A percentile compares a stretch with the other conserved stretches of the same genome.
Conservation (phyloP, 2,113 vertebrate genomes). For the Myotis davidii region DNA sequence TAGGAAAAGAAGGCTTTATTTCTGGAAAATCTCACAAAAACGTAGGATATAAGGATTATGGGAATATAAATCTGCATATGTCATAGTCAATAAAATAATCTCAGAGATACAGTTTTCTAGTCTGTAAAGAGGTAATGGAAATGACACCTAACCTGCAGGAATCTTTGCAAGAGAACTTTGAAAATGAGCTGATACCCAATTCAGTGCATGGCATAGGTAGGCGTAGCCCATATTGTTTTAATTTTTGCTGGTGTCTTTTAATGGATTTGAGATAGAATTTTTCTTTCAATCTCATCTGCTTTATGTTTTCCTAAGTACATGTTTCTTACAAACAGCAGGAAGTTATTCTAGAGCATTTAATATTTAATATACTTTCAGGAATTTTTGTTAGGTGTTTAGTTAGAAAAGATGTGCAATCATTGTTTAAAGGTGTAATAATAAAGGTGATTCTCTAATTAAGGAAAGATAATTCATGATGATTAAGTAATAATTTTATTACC, state of each 20-base stretch:
- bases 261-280: not conserved
- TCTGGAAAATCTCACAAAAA: not conserved
- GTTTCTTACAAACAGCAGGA: constrained; percentile 48
- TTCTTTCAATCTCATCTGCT: constrained; percentile 31
- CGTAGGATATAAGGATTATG: not conserved
- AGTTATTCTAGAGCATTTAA: not conserved
- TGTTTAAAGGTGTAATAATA: constrained; percentile 14
- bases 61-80: not conserved
- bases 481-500: not conserved
- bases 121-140: not conserved
- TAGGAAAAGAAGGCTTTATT: not conserved
- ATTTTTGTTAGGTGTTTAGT: constrained; percentile 67
- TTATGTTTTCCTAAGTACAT: constrained; percentile 6
- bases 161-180: not conserved
- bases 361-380: not conserved
- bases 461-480: not conserved
- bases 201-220: not conserved
- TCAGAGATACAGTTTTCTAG: not conserved
- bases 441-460: not conserved
- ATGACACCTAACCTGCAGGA: not conserved
- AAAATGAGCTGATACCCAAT: not conserved
- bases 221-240: not conserved
- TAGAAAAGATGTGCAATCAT: not conserved
- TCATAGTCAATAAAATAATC: not conserved
- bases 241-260: not conserved